These are phyloP conservation scores for Poecilobothrus nobilitatus DNA, from an alignment of 2,888 invertebrate species.

Conservation along the genomic window DNA sequence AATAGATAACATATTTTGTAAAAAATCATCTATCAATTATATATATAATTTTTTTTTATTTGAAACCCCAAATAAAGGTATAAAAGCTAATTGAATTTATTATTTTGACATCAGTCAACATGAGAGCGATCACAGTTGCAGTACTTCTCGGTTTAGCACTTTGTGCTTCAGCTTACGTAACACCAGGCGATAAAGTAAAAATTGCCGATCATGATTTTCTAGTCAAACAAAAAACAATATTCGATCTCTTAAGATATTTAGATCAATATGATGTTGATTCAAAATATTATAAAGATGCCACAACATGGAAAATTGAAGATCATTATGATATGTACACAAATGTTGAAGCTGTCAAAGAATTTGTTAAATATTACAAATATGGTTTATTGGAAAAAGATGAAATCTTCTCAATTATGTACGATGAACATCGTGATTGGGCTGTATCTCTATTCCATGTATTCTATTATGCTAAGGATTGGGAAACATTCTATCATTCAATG, in stretches of 20 bases:
- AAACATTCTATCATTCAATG: constrained; percentile 58
- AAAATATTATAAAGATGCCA: constrained; percentile 19
- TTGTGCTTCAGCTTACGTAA: constrained; percentile 13
- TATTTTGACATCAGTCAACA: constrained; percentile 20
- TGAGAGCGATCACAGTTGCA: constrained; percentile 21
- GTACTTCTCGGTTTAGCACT: constrained; percentile 16
- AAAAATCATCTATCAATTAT: no score
- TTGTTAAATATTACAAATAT: constrained; percentile 14
- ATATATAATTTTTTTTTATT: no score
- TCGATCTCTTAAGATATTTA: constrained; percentile 21
- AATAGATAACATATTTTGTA: background rate
- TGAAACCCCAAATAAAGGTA: background rate
- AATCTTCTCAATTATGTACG: constrained; percentile 20
- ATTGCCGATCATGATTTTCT: constrained; percentile 19
- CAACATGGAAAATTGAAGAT: constrained; percentile 16
- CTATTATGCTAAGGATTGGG: constrained; percentile 57
- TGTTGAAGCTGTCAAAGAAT: constrained; percentile 18
- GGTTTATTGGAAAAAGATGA: constrained; percentile 18
- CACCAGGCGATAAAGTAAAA: constrained; percentile 16
- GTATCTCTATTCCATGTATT: constrained; percentile 55
- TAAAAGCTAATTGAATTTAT: constrained; percentile 5
- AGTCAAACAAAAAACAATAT: constrained; percentile 20
- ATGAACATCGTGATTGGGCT: constrained; percentile 33
- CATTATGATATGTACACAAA: constrained; percentile 15
- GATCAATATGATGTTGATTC: constrained; percentile 20